Percentiles rank a stretch among this genome's conserved stretches.
phyloP scores from a whole-genome alignment of 2,113 vertebrate genomes.

The Lophius piscatorius region DNA sequence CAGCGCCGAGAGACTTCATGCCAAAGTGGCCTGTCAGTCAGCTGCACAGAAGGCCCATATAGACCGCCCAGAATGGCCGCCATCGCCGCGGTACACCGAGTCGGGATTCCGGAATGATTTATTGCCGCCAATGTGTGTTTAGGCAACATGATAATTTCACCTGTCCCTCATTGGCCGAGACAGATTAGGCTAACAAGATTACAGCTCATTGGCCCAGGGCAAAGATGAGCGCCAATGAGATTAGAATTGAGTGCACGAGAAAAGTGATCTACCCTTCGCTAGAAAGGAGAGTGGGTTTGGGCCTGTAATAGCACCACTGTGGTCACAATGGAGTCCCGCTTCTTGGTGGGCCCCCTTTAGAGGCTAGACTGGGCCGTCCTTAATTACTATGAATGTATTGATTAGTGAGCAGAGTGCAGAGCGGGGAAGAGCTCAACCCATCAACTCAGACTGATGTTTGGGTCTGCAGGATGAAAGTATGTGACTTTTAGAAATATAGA shows the following conservation, averaged over 20 bases:
- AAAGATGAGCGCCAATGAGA: conserved; percentile 77
- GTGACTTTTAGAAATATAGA: no score
- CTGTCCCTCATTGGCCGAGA: conserved; percentile 69
- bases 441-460: conserved; percentile 1
- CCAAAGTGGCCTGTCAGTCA: conserved; percentile 55
- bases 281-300: conserved; percentile 77
- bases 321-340: conserved; percentile 75
- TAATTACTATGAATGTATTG: conserved; percentile 72
- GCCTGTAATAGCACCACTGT: conserved; percentile 73
- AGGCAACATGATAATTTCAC: conserved; percentile 69
- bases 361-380: conserved; percentile 62
- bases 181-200: conserved; percentile 78
- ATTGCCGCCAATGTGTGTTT: conserved; percentile 60
- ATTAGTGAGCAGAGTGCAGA: conserved; percentile 42
- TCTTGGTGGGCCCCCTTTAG: conserved; percentile 66
- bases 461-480: not conserved
- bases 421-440: not conserved
- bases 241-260: conserved; percentile 79
- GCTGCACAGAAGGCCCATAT: conserved; percentile 33
- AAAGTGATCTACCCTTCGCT: conserved; percentile 80
- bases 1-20: conserved; percentile 44
- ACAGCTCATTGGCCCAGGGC: conserved; percentile 73
- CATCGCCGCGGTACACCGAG: not conserved
- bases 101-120: conserved; percentile 57
- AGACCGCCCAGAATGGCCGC: conserved; percentile 44